Conservation (phyloP, 2,797 vertebrate species). For the Kryptolebias ocellatus region DNA sequence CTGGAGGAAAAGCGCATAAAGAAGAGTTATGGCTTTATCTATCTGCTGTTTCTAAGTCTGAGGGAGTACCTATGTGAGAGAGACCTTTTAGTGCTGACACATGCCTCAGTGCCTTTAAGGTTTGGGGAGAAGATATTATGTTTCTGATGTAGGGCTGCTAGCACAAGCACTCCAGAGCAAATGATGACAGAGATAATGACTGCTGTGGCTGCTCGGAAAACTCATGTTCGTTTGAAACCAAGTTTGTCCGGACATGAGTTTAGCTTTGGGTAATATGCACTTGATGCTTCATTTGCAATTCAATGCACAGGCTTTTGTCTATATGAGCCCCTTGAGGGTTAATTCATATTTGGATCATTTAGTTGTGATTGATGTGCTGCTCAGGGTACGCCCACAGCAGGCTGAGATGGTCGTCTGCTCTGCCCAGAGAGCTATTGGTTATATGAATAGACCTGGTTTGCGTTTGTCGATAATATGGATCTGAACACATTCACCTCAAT, state of each 20-base stretch:
- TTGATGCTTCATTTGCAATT: constrained; percentile 43
- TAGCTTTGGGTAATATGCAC: constrained; percentile 36
- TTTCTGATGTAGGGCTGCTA: constrained; percentile 54
- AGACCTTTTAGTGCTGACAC: constrained; percentile 74
- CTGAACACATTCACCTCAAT: constrained; percentile 37
- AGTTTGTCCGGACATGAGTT: constrained; percentile 29
- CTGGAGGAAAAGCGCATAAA: constrained; percentile 56
- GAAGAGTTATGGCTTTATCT: constrained; percentile 66
- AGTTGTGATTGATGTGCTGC: constrained; percentile 74
- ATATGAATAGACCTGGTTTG: constrained; percentile 73
- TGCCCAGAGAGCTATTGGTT: constrained; percentile 53
- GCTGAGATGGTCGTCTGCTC: constrained; percentile 40
- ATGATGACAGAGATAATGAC: constrained; percentile 54
- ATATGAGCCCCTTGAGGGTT: constrained; percentile 54
- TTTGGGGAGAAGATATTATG: constrained; percentile 51
- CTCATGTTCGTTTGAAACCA: constrained; percentile 13
- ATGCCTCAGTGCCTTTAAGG: constrained; percentile 62
- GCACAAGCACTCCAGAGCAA: constrained; percentile 58
- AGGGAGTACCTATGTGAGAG: constrained; percentile 52
- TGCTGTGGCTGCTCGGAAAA: constrained; percentile 31
- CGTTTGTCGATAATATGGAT: constrained; percentile 73
- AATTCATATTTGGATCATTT: constrained; percentile 76
- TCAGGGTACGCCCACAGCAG: constrained; percentile 47
- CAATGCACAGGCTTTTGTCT: constrained; percentile 36
- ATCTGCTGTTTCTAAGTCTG: constrained; percentile 55